Percentiles rank a stretch among this genome's conserved stretches.
phyloP scores from a whole-genome alignment of 2,113 vertebrate species.

The Tupaia chinensis region DNA sequence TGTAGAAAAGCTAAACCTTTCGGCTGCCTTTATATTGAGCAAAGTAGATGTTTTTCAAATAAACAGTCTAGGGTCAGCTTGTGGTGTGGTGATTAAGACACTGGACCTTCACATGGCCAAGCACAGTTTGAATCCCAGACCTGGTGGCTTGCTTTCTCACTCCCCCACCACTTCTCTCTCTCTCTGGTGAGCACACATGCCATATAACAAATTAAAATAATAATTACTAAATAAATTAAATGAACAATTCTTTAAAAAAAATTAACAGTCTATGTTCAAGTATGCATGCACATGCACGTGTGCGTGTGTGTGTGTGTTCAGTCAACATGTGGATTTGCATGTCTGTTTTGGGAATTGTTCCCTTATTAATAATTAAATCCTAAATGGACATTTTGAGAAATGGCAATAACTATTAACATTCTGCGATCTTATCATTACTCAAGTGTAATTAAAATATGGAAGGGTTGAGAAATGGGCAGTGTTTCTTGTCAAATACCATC shows the following conservation, averaged over 20 bases:
- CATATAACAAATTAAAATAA: no score
- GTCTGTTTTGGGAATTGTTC: constrained; percentile 59
- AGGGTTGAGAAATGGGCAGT: constrained; percentile 17
- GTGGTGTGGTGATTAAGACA: no score
- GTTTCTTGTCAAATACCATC: constrained; percentile 58
- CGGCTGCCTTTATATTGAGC: no score
- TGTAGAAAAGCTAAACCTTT: constrained; percentile 23
- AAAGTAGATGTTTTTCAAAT: no score
- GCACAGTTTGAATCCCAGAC: no score
- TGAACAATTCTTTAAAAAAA: background rate
- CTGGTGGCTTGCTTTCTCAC: no score
- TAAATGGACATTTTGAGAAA: constrained; percentile 70
- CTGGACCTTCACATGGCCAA: no score
- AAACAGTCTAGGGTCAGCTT: no score
- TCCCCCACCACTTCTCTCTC: no score
- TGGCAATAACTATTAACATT: constrained; percentile 37
- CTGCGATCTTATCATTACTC: constrained; percentile 40
- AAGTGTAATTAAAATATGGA: constrained; percentile 65
- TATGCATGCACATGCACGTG: background rate
- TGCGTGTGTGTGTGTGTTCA: background rate
- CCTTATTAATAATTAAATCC: constrained; percentile 67
- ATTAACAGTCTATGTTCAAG: constrained; percentile 16
- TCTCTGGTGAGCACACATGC: no score
- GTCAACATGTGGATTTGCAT: constrained; percentile 24
- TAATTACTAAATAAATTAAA: no score